Evolutionary conservation across 1,140 invertebrate species (phyloP), one percentile per base, ranked within the genome.

Genomic region (Ooceraea biroi): DNA sequence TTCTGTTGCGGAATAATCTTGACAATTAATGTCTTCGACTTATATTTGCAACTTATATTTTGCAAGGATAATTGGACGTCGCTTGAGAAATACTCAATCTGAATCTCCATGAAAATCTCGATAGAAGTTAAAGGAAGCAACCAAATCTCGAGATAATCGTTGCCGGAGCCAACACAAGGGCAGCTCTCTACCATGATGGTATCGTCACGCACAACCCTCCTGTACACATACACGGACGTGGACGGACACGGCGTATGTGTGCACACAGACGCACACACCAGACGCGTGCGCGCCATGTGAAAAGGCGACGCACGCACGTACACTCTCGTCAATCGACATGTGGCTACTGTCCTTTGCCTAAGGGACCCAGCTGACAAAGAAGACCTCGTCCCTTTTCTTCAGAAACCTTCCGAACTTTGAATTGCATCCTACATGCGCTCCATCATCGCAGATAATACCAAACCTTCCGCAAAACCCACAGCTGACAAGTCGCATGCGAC

Each of bases 321-420:
- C n/a, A 55, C 46, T 85, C 83, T 87, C 82, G 61, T 88, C 85
- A 84, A 85, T 85, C 86, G 86, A 92, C 90, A 92, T 92, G 90
- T 92, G 91, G 89, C 85, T 83, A 63, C 82, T 88, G 90, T 90
- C 87, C 91, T 86, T 89, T 72, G 63, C 84, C 84, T 85, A 82
- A 90, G 87, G 85, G 87, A 88, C 82, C 83, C 46, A 3, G 61
- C 50, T 84, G 76, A 92, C 91, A 92, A 92, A 92, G 87, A 85
- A 89, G 90, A 85, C 89, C 88, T 92, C 88, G 90, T 89, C 89
- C 85, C 91, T 91, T 91, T 88, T 90, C 14, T 68, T 85, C 68
- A 86, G 85, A 83, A 85, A 80, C 83, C 90, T 85, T 52, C 74
- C 61, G 74, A 69, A 7, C 36, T 7, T 73, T 89, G 77, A 89